Base-by-base conservation (phyloP, 2,888 invertebrate genomes). In the Fissipunctia ypsillon region DNA sequence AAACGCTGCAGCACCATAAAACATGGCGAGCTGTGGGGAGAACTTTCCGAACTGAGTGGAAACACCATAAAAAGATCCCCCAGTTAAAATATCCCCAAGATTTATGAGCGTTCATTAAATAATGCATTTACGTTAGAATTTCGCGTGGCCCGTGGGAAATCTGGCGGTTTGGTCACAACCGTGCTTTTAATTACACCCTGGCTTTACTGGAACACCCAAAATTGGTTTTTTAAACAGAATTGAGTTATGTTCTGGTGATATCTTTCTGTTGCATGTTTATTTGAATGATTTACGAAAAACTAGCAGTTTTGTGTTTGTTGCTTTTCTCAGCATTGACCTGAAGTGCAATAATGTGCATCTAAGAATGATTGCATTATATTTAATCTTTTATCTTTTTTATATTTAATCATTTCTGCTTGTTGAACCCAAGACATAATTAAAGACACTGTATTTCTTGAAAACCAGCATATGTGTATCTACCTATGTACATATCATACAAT, bases 81-180 rank as follows among this genome's bases (percentile, higher is more conserved):
- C 75, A 60, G 65, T 70, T 84, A 70, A 86, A 86, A 80, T 70
- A 75, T 73, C 67, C 25, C 75, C 61, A 73, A 78, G 83, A 86
- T 86, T 86, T 86, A 86, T 78, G 76, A 65, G 76, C 76, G 31
- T 75, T 79, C 69, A 76, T 85, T 85, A 70, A 85, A 84, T 85
- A 83, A 83, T 85, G 85, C 87, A 86, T 87, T 86, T 83, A 73
- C 70, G 83, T 79, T 70, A 70, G 64, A 76, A 77, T 75, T 71
- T 65, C 67, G 41, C 57, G 9, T 66, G 35, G 63, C 85, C 72
- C 80, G 59, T 76, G 87, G 85, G 85, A 87, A 87, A 86, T 86
- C 73, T 78, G 50, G 69, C 48, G 80, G 75, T 72, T 75, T 69
- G 71, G 76, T 74, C 78, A 79, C 72, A 69, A 80, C 73, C 82